Base-by-base conservation (phyloP, 2,113 vertebrate genomes). In the Plecotus auritus region DNA sequence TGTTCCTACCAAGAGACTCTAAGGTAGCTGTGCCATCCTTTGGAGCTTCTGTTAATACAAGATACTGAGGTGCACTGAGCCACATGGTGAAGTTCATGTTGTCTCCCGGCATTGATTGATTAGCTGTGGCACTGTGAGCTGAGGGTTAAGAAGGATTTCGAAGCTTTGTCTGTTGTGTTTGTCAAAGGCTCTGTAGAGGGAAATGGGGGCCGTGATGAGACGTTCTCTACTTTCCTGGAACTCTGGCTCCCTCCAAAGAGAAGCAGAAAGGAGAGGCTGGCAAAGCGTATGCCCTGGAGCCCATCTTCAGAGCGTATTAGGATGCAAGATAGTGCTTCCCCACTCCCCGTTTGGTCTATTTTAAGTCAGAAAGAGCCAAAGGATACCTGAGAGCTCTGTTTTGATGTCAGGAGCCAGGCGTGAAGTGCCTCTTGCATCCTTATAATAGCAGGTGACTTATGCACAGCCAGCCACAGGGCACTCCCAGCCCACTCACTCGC, bases 331-430 rank as follows among this genome's bases (percentile, higher is more conserved):
- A 14, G 9, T 76, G 66, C 28, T 76, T 76, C 47, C 69, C 47
- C 77, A 73, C 20, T 77, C 74, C 40, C 30, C 32, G 47, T 51
- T 51, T 40, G 32, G 45, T 82, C 78, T 94, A 16, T 82, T 97
- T 93, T 72, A 91, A 94, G 83, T 93, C 51, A 91, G 92, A 94
- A 95, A 70, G 42, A 93, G 92, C 72, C 66, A 66, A 49, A 72
- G 70, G 91, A 86, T 77, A 93, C 94, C 30, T 17, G 88, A 93
- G 96, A 91, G 26, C 80, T 89, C 80, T 35, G 42, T 42, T 54
- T 26, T 73, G 74, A 78, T 64, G 93, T 91, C 91, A 78, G 82
- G 89, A 89, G 95, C 85, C 83, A 74, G 11, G 5, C 10, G 47
- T 37, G 30, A 91, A 83, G 83, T 47, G 26, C 54, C 64, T 45